Percentiles rank a stretch among this genome's conserved stretches.
phyloP scores from a whole-genome alignment of 1,140 invertebrate genomes.

The Tetramorium parvispinum region DNA sequence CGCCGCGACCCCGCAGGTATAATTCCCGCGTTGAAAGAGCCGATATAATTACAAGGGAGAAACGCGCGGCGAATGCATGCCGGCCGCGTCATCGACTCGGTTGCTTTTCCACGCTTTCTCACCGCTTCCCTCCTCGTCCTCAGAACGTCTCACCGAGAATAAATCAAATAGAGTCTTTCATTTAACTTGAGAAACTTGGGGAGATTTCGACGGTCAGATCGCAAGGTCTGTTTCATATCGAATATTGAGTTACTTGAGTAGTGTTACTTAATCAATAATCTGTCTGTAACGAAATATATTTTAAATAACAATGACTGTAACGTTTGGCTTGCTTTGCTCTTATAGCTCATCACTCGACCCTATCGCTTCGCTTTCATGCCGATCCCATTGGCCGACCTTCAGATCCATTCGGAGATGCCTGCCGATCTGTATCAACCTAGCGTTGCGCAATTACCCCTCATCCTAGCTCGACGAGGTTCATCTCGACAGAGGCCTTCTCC shows the following conservation, averaged over 20 bases:
- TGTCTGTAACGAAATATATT: not conserved
- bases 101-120: constrained; percentile 24
- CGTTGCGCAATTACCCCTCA: constrained; percentile 68
- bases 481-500: constrained; percentile 16
- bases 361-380: constrained; percentile 74
- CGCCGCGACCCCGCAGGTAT: constrained; percentile 26
- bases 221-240: not conserved
- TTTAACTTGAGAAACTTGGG: not conserved
- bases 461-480: constrained; percentile 31
- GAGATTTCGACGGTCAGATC: not conserved
- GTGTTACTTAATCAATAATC: not conserved
- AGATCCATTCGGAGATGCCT: constrained; percentile 67
- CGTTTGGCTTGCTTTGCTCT: not conserved
- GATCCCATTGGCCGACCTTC: constrained; percentile 79
- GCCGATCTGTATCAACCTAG: constrained; percentile 76
- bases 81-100: constrained; percentile 22
- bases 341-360: constrained; percentile 12
- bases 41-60: constrained; percentile 72
- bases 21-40: constrained; percentile 58
- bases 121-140: constrained; percentile 18
- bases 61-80: constrained; percentile 17
- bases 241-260: not conserved
- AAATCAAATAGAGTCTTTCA: not conserved
- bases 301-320: not conserved
- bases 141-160: not conserved